A percentile compares a stretch with the other conserved stretches of the same genome.
phyloP scores from a whole-genome alignment of 2,888 invertebrate species.

The Digitonthophagus gazella region DNA sequence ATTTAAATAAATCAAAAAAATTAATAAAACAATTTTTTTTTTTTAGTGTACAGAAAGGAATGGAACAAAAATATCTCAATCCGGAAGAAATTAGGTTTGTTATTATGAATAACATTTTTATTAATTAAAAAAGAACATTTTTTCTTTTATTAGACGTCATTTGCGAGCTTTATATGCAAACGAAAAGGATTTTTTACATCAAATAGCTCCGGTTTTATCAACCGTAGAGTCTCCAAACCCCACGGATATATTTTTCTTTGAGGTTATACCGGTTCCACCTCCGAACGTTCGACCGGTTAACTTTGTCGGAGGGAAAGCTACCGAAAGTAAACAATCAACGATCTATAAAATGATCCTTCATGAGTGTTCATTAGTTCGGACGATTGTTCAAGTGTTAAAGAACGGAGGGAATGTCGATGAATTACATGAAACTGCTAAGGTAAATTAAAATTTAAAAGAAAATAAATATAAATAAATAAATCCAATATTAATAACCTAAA shows the following conservation, averaged over 20 bases:
- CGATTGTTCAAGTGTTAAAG: slow-evolving; percentile 62
- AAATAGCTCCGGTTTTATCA: slow-evolving; percentile 70
- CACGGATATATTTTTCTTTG: slow-evolving; percentile 84
- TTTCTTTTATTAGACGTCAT: slow-evolving; percentile 36
- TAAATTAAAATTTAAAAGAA: slow-evolving; percentile 14
- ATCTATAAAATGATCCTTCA: slow-evolving; percentile 69
- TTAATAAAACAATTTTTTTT: slow-evolving; percentile 59
- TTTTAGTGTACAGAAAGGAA: slow-evolving; percentile 16
- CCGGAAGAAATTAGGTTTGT: slow-evolving; percentile 43
- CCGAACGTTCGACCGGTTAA: slow-evolving; percentile 78
- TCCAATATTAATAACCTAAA: neutral
- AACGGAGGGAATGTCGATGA: slow-evolving; percentile 52
- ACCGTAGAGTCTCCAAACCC: slow-evolving; percentile 56
- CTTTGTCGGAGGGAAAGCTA: slow-evolving; percentile 60
- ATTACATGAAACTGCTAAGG: slow-evolving; percentile 43
- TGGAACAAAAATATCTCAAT: slow-evolving; percentile 43
- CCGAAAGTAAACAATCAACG: slow-evolving; percentile 77
- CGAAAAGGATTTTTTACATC: slow-evolving; percentile 66
- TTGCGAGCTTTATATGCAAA: slow-evolving; percentile 65
- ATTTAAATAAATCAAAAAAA: too few species aligned
- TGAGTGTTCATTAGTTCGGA: slow-evolving; percentile 62
- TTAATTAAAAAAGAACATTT: neutral
- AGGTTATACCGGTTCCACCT: slow-evolving; percentile 82
- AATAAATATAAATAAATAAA: too few species aligned
- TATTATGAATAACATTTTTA: neutral